These are phyloP conservation scores for Cyrtodaria siliqua DNA, from an alignment of 2,888 invertebrate species.

Conservation along the genomic window DNA sequence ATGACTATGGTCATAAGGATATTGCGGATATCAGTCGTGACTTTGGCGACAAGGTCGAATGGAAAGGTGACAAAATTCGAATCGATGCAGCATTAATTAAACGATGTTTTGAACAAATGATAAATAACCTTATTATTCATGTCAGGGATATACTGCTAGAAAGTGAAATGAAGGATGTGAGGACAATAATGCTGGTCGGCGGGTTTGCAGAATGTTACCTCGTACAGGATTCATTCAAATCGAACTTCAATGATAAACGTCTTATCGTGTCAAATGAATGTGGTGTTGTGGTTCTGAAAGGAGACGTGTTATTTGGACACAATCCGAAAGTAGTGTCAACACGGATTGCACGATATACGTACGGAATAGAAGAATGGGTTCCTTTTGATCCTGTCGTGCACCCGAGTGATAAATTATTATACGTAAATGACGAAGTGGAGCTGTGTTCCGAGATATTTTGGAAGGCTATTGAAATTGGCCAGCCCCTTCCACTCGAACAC, in stretches of 20 bases:
- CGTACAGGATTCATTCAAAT: constrained; percentile 26
- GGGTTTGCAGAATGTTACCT: constrained; percentile 49
- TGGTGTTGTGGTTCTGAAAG: constrained; percentile 49
- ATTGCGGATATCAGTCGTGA: not conserved
- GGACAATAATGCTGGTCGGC: constrained; percentile 46
- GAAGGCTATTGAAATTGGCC: no score
- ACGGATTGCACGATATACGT: not conserved
- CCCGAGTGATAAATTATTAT: no score
- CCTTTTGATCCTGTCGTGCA: not conserved
- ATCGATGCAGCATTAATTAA: constrained; percentile 18
- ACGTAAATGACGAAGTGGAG: no score
- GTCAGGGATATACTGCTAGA: constrained; percentile 4
- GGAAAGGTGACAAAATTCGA: constrained; percentile 1
- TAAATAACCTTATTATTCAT: constrained; percentile 12
- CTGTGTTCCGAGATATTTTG: no score
- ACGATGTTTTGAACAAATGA: constrained; percentile 15
- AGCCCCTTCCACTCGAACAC: no score
- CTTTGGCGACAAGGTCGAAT: not conserved
- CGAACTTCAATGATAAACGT: constrained; percentile 23
- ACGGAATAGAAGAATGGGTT: not conserved
- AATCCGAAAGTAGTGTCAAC: constrained; percentile 29
- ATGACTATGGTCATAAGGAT: not conserved
- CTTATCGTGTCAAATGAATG: constrained; percentile 44
- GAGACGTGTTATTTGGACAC: constrained; percentile 47
- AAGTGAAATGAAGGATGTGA: constrained; percentile 17